Evolutionary conservation across 2,113 vertebrate genomes (phyloP), one percentile per base, ranked within the genome.

Genomic region (Tragulus kanchil): DNA sequence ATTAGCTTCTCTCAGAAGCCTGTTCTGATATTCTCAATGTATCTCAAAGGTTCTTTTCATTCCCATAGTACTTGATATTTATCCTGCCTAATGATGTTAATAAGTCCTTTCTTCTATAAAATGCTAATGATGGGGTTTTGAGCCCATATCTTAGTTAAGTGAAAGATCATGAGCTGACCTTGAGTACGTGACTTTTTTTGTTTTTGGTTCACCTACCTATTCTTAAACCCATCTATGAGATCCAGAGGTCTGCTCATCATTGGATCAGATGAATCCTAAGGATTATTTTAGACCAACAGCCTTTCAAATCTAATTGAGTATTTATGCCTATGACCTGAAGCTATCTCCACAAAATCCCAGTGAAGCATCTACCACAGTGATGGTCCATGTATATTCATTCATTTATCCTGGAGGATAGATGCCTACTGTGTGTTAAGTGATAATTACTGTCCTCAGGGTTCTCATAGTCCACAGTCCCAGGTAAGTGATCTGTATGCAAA

Each of bases 61-160:
- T 42, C 50, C 48, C 5, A 14, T 10, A 42, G 16, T n/a, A 58
- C 56, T 85, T 75, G 25, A 58, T 75, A 93, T 56, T 61, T 84
- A 65, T 58, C 83, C 89, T 52, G 54, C 23, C 48, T 36, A 52
- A n/a, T 7, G 15, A 81, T 17, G 25, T 93, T 77, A 54, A 90
- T 95, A 94, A 82, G 11, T 3, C 5, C 36, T 59, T 82, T 88
- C 71, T 87, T 92, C 58, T 61, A 26, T 78, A 36, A 89, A 89
- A 64, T 69, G 26, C 56, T 26, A 69, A 45, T 48, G n/a, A 54
- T 79, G 28, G 45, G 7, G 31, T 82, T 89, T 64, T 13, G 13
- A 67, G 16, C 36, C 25, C 3, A 26, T 6, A 52, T 1, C 19
- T 23, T 9, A 10, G 5, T 95, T 95, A 67, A 95, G 59, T 26